A percentile compares a stretch with the other conserved stretches of the same genome.
phyloP scores from a whole-genome alignment of 2,888 invertebrate species.

The Strigamia maritima region DNA sequence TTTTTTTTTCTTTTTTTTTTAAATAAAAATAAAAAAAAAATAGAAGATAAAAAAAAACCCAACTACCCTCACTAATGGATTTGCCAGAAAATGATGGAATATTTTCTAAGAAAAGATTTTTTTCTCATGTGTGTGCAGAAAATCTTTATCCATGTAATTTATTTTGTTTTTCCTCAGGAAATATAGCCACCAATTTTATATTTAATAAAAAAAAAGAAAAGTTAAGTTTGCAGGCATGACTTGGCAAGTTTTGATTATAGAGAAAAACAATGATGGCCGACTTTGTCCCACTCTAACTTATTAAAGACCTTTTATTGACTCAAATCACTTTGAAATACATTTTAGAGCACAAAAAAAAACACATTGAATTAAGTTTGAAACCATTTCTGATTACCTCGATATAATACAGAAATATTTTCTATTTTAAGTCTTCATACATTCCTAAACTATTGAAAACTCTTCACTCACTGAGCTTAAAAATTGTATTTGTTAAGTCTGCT shows the following conservation, averaged over 20 bases:
- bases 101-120: neutral
- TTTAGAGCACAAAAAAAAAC: too few species aligned
- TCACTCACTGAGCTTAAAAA: too few species aligned
- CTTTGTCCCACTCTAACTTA: neutral
- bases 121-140: neutral
- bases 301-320: neutral
- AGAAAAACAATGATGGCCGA: neutral
- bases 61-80: neutral
- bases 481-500: too few species aligned
- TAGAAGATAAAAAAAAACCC: neutral
- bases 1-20: too few species aligned
- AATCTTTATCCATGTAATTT: neutral
- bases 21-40: neutral
- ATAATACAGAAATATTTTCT: too few species aligned
- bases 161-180: neutral
- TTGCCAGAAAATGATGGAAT: constrained; percentile 10
- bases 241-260: neutral
- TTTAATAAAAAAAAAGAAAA: neutral
- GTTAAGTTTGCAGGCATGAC: neutral
- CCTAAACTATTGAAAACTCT: too few species aligned
- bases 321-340: too few species aligned
- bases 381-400: too few species aligned
- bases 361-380: too few species aligned
- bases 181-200: neutral
- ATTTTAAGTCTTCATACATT: too few species aligned